A percentile compares a stretch with the other conserved stretches of the same genome.
Conservation (phyloP, 2,113 vertebrate species). For the Machaerirhynchus nigripectus region DNA sequence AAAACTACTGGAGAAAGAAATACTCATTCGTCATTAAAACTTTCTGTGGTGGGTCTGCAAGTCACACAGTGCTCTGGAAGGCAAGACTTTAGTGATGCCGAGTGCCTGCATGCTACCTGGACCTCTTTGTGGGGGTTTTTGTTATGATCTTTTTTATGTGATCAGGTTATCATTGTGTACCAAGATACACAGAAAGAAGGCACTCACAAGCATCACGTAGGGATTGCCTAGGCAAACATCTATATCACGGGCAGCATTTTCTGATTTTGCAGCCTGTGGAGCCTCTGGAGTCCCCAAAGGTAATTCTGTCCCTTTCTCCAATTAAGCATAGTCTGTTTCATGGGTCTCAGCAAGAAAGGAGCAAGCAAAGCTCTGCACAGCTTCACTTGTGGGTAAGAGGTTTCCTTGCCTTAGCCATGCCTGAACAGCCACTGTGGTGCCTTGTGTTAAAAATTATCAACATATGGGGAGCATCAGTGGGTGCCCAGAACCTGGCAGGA, state of each 20-base stretch:
- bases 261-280: background rate
- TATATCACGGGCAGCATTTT: background rate
- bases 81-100: background rate
- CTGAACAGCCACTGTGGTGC: fast-evolving
- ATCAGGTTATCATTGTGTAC: background rate
- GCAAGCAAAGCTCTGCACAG: background rate
- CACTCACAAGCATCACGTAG: background rate
- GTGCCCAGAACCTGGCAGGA: background rate
- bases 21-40: background rate
- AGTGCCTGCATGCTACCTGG: background rate
- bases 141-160: background rate
- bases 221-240: background rate
- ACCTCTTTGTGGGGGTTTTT: fast-evolving
- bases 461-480: background rate
- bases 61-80: background rate
- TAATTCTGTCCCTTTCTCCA: background rate
- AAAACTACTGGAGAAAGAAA: background rate
- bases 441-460: background rate
- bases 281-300: background rate
- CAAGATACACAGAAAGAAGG: background rate
- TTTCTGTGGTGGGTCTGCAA: background rate
- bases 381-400: fast-evolving
- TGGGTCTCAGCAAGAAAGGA: background rate
- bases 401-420: background rate
- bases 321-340: background rate